These are phyloP conservation scores for Jacana jacana DNA, from an alignment of 2,113 vertebrate genomes.

Conservation along the genomic window DNA sequence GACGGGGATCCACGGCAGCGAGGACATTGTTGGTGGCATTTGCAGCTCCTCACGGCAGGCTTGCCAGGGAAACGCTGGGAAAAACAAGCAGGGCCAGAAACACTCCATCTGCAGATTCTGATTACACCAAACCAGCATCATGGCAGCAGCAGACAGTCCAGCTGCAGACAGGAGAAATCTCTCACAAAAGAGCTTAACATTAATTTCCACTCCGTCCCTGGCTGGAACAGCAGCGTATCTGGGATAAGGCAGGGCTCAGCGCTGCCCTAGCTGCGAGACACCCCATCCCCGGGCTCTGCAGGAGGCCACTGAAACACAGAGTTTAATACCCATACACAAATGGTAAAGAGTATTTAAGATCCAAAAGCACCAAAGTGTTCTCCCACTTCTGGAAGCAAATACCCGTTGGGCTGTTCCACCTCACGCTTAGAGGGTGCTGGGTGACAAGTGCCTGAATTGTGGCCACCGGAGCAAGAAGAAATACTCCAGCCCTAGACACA, in stretches of 20 bases:
- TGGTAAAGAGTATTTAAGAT: neutral
- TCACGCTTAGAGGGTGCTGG: neutral
- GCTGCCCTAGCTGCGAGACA: neutral
- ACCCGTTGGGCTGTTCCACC: neutral
- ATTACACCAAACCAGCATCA: neutral
- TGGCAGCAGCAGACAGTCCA: accelerated
- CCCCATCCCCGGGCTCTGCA: neutral
- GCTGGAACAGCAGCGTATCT: neutral
- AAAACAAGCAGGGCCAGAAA: neutral
- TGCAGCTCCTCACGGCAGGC: neutral
- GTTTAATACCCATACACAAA: neutral
- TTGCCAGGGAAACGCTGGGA: neutral
- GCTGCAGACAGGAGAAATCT: neutral
- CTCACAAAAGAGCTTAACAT: neutral
- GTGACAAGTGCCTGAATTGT: neutral
- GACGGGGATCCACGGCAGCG: neutral
- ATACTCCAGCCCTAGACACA: accelerated
- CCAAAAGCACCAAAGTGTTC: neutral
- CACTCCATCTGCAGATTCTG: neutral
- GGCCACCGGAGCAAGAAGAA: neutral
- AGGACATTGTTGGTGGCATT: neutral
- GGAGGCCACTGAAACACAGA: accelerated
- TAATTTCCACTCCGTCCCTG: neutral
- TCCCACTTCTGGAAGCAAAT: neutral
- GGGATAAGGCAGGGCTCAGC: neutral